A percentile compares a stretch with the other conserved stretches of the same genome.
Conservation (phyloP, 2,113 vertebrate species). For the Pantherophis guttatus region DNA sequence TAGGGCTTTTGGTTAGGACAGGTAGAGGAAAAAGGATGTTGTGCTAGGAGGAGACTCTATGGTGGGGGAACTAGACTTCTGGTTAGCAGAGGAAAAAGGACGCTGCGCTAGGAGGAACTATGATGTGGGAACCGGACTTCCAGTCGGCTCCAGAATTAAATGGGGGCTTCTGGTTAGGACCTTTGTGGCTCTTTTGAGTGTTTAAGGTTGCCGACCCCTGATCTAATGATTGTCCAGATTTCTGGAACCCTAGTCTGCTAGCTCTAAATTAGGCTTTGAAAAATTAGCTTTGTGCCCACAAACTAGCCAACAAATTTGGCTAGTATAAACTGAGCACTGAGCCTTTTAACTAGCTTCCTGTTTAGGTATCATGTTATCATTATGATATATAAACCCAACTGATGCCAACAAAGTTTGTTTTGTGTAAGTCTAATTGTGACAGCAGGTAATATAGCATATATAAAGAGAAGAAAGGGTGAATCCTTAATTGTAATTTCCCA, state of each 20-base stretch:
- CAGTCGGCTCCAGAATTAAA: too few species aligned
- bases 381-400: background rate
- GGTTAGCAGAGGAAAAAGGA: too few species aligned
- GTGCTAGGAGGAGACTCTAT: too few species aligned
- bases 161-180: too few species aligned
- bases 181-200: too few species aligned
- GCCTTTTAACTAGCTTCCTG: background rate
- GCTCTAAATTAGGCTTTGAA: background rate
- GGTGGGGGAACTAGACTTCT: too few species aligned
- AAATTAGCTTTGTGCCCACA: background rate
- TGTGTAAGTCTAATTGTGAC: background rate
- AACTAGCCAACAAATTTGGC: background rate
- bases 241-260: background rate
- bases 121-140: too few species aligned
- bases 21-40: too few species aligned
- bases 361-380: background rate
- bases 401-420: background rate
- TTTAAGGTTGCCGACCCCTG: too few species aligned
- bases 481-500: background rate
- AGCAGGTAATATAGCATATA: background rate
- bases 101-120: too few species aligned
- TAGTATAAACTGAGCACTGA: background rate
- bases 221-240: background rate
- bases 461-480: background rate
- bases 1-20: too few species aligned